Conservation (phyloP, 2,888 invertebrate species). For the Torymus tubicola region DNA sequence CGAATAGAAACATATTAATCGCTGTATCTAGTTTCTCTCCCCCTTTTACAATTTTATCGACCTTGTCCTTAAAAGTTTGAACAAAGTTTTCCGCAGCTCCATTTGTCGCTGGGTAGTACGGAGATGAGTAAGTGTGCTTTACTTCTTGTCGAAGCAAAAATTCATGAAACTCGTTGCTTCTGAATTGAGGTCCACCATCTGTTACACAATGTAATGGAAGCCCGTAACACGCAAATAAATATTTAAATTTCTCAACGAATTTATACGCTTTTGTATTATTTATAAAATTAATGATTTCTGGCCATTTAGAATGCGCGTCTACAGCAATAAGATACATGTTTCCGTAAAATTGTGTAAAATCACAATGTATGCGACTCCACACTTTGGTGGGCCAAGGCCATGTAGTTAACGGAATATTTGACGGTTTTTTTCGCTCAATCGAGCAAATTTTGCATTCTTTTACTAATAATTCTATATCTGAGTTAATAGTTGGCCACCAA, state of each 20-base stretch:
- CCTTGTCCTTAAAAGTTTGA: conserved; percentile 52
- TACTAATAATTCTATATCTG: conserved; percentile 31
- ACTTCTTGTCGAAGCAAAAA: too few relatives aligned
- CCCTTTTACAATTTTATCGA: conserved; percentile 55
- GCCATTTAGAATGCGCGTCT: conserved; percentile 62
- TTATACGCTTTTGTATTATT: conserved; percentile 50
- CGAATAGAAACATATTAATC: conserved; percentile 48
- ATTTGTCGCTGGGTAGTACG: too few relatives aligned
- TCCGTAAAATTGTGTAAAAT: conserved; percentile 58
- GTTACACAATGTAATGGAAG: conserved; percentile 54
- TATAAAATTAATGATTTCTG: conserved; percentile 58
- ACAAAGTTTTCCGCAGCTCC: conserved; percentile 53
- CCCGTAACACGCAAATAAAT: conserved; percentile 54
- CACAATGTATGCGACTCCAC: conserved; percentile 60
- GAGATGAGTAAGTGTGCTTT: too few relatives aligned
- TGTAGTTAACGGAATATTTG: not conserved
- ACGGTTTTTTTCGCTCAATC: not conserved
- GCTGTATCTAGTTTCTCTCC: conserved; percentile 46
- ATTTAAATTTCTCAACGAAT: conserved; percentile 50
- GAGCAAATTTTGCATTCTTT: conserved; percentile 3
- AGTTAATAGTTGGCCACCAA: conserved; percentile 57
- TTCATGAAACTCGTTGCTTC: conserved; percentile 36
- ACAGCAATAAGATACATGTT: conserved; percentile 60
- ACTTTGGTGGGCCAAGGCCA: conserved; percentile 57
- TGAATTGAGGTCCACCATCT: conserved; percentile 58